Evolutionary conservation across 53 echinoderm and acorn worm species (phyloP), one percentile per base, ranked within the genome.

Genomic region (Patiria pectinifera): DNA sequence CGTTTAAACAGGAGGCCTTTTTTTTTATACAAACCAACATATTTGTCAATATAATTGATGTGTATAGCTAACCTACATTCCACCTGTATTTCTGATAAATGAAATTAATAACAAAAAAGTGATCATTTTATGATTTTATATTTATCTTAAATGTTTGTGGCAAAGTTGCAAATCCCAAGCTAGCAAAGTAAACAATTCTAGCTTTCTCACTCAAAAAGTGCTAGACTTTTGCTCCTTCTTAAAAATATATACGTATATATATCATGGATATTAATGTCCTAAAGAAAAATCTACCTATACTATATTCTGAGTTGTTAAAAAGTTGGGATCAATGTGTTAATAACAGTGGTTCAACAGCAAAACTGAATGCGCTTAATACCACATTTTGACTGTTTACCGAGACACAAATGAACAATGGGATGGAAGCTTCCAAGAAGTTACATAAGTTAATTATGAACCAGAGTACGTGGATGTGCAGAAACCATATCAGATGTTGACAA

Each of bases 51-150:
- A 66, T 11, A 2, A 66, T 11, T 66, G 66, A 66, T 66, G 14
- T 66, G 19, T 66, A 11, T 24, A 74, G 24, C 3, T 78, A 9
- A 82, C 19, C 53, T 80, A 47, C 77, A 85, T 66, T 18, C 75
- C 70, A 48, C 58, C 79, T 82, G 62, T 74, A 93, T 71, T 21
- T 74, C 62, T 11, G 47, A 60, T 45, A 87, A 91, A 83, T 47
- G 26, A 71, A 83, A 19, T 71, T 69, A 83, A 83, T 11, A 35
- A 35, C 78, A 35, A 78, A 61, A 45, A 75, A n/a, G 45, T 16
- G 78, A 89, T 89, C 89, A 89, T 89, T 89, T 89, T 5, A 89
- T 89, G 89, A 89, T 78, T 19, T 23, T 78, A 15, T 59, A 11
- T 81, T 81, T 21, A 24, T 43, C 21, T 11, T 79, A 79, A 11